These are phyloP conservation scores for Uria lomvia DNA, from an alignment of 2,113 vertebrate genomes.

Conservation along the genomic window DNA sequence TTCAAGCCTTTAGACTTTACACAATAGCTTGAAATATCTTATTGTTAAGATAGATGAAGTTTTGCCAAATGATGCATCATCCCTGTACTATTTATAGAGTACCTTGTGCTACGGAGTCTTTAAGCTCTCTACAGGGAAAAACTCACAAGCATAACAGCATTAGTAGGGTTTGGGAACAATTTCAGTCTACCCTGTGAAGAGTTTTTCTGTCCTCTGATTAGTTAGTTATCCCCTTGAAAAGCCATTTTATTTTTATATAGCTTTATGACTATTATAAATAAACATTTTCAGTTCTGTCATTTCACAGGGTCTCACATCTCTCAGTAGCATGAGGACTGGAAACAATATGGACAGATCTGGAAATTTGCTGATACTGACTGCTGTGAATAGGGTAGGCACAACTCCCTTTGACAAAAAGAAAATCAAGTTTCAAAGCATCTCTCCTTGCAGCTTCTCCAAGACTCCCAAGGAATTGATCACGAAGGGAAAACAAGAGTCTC, in stretches of 20 bases:
- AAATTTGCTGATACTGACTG: neutral
- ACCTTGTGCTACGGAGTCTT: neutral
- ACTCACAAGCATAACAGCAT: neutral
- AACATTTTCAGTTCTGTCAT: neutral
- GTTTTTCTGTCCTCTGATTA: neutral
- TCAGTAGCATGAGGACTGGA: neutral
- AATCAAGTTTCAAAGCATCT: neutral
- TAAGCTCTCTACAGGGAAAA: neutral
- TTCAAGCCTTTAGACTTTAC: neutral
- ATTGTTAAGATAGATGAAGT: neutral
- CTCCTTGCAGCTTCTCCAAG: neutral
- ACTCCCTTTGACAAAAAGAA: neutral
- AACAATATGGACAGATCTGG: neutral
- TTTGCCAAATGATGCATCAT: constrained; percentile 1
- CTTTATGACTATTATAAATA: neutral
- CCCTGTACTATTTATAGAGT: neutral
- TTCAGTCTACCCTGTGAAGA: neutral
- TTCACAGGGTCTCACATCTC: neutral
- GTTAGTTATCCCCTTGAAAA: neutral
- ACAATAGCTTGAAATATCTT: neutral
- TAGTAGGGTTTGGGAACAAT: neutral
- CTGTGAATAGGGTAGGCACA: neutral
- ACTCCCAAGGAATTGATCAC: neutral
- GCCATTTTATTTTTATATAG: neutral
- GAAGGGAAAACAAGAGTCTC: neutral